Evolutionary conservation across 2,797 vertebrate genomes (phyloP).

Genomic region (Paramormyrops hopkinsi): DNA sequence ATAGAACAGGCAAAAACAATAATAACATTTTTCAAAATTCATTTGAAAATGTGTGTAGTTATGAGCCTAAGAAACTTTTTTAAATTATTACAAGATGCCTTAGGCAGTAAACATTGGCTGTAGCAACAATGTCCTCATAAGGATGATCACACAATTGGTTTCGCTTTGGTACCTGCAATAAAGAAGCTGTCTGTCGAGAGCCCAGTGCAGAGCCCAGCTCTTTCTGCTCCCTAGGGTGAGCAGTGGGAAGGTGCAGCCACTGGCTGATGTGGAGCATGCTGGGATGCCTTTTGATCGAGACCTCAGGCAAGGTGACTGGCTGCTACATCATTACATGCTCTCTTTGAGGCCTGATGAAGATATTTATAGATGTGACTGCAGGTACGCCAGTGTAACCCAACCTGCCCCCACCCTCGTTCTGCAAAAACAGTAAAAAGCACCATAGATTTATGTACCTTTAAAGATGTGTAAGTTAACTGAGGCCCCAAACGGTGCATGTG

Average conservation of each 20-base stretch:
- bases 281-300: slow-evolving; percentile 38
- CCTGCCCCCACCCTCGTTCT: background rate
- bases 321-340: slow-evolving; percentile 37
- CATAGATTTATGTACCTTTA: background rate
- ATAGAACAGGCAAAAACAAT: background rate
- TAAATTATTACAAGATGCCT: background rate
- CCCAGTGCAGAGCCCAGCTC: background rate
- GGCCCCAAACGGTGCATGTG: background rate
- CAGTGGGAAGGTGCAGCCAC: slow-evolving; percentile 25
- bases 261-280: slow-evolving; percentile 37
- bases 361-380: slow-evolving; percentile 43
- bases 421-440: background rate
- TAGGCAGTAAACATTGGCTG: background rate
- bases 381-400: slow-evolving; percentile 22
- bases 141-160: background rate
- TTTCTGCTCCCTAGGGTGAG: background rate
- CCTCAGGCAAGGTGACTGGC: slow-evolving; percentile 43
- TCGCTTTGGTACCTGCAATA: background rate
- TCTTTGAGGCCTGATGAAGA: slow-evolving; percentile 32
- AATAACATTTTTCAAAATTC: background rate
- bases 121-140: background rate
- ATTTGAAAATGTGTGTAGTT: background rate
- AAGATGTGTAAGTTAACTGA: background rate
- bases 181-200: background rate
- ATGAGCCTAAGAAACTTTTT: background rate